Evolutionary conservation across 2,888 invertebrate genomes (phyloP), one percentile per base, ranked within the genome.

Genomic region (Carterocephalus palaemon): DNA sequence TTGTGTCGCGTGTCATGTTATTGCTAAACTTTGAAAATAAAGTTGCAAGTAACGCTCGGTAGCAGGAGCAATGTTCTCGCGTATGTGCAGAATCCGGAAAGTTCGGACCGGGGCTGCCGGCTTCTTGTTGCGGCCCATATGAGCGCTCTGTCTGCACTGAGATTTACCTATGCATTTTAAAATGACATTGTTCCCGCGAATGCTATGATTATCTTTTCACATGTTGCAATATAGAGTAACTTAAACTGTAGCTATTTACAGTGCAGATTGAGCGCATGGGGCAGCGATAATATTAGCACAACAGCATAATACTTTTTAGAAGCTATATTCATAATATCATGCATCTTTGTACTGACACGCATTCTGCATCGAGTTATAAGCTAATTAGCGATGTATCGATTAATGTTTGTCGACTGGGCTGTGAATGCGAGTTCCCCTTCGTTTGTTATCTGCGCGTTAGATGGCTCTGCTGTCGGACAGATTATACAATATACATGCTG

Each of bases 361-460:
- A 7, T 3, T 37, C 17, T 37, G 10, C 24, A 26, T 26, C 16
- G 17, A 15, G 7, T 37, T 12, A 5, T 23, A 15, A 34, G 15
- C 8, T 15, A 23, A 23, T 34, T 22, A 34, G 23, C 5, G 9
- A 26, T 26, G 6, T 31, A 22, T 31, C 17, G 3, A 17, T 24
- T n/a, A 13, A 34, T 22, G 15, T 22, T 15, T 22, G 23, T 41
- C 23, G 31, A 23, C 24, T 32, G 32, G 40, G 32, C 40, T 40
- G 40, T 41, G 32, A 32, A 24, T 41, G 24, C 8, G 4, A 23
- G 7, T n/a, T 34, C 22, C 32, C 31, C 23, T 32, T 41, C 16
- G 8, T 17, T 17, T 22, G 37, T 42, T 13, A 33, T 51, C 47
- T 53, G 53, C 54, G 56, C 52, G 57, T 54, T 46, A 49, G 56